phyloP scores from a whole-genome alignment of 2,113 vertebrate species.

The Sylvilagus bachmani region DNA sequence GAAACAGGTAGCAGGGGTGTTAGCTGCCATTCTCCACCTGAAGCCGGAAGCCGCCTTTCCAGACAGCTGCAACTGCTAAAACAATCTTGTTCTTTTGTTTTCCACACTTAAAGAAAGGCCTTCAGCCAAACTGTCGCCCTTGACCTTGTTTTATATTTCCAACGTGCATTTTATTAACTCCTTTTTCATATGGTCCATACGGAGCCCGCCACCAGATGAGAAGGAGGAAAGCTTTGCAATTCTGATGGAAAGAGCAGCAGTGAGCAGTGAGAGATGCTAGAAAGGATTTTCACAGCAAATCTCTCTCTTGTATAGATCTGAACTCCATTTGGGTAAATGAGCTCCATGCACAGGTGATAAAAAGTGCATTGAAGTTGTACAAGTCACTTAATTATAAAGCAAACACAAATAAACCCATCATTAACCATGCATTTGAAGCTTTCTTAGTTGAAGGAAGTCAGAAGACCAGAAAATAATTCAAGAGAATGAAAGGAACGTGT shows the following conservation, averaged over 20 bases:
- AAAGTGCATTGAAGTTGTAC: not conserved
- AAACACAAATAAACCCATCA: not conserved
- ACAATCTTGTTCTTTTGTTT: slow-evolving; percentile 84
- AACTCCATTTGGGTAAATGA: slow-evolving; percentile 58
- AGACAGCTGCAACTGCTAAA: slow-evolving; percentile 80
- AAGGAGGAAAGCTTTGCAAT: slow-evolving; percentile 67
- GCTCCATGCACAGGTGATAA: not conserved
- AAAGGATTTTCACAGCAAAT: slow-evolving; percentile 52
- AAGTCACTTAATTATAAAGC: slow-evolving; percentile 36
- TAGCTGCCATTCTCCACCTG: not conserved
- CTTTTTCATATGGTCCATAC: slow-evolving; percentile 84
- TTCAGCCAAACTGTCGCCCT: slow-evolving; percentile 83
- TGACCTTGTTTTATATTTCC: slow-evolving; percentile 87
- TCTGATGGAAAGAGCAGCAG: slow-evolving; percentile 78
- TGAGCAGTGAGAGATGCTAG: slow-evolving; percentile 32
- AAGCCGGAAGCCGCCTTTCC: not conserved
- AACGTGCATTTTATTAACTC: slow-evolving; percentile 85
- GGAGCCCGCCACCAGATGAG: slow-evolving; percentile 81
- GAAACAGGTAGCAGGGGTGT: slow-evolving; percentile 55
- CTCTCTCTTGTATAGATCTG: not conserved
- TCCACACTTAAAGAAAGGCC: slow-evolving; percentile 82
- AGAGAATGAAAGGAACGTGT: not conserved
- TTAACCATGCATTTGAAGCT: not conserved
- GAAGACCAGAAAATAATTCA: not conserved
- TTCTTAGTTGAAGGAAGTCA: not conserved